Conservation (phyloP, 2,797 vertebrate genomes). For the Pelochelys cantorii region DNA sequence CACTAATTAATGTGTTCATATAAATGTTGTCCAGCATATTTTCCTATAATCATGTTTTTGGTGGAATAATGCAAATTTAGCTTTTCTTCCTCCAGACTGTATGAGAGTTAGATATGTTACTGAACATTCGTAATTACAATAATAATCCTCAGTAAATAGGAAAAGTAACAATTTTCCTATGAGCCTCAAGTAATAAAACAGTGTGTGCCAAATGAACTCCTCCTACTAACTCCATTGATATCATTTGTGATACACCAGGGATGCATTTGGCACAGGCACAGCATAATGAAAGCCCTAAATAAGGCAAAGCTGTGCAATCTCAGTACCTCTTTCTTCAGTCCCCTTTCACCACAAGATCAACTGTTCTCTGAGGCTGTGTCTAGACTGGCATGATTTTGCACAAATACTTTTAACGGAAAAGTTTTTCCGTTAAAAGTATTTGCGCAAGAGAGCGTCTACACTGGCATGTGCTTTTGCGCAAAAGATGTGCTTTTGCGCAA, state of each 20-base stretch:
- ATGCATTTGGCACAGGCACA: too few species aligned
- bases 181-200: not conserved
- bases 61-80: constrained; percentile 35
- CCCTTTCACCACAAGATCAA: not conserved
- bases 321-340: not conserved
- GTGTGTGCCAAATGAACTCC: not conserved
- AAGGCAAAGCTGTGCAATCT: not conserved
- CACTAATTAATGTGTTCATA: constrained; percentile 27
- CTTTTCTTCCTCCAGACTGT: constrained; percentile 27
- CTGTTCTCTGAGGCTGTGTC: not conserved
- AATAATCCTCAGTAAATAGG: not conserved
- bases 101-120: constrained; percentile 2
- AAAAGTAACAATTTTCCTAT: not conserved
- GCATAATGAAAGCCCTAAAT: not conserved
- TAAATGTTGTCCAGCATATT: constrained; percentile 24
- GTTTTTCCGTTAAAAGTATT: too few species aligned
- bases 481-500: too few species aligned
- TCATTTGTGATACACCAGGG: not conserved
- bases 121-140: not conserved
- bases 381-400: too few species aligned
- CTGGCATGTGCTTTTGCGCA: too few species aligned
- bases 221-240: not conserved
- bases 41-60: constrained; percentile 40
- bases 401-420: too few species aligned
- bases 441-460: too few species aligned